A percentile compares a stretch with the other conserved stretches of the same genome.
Conservation (phyloP, 2,113 vertebrate species). For the Oenanthe melanoleuca region DNA sequence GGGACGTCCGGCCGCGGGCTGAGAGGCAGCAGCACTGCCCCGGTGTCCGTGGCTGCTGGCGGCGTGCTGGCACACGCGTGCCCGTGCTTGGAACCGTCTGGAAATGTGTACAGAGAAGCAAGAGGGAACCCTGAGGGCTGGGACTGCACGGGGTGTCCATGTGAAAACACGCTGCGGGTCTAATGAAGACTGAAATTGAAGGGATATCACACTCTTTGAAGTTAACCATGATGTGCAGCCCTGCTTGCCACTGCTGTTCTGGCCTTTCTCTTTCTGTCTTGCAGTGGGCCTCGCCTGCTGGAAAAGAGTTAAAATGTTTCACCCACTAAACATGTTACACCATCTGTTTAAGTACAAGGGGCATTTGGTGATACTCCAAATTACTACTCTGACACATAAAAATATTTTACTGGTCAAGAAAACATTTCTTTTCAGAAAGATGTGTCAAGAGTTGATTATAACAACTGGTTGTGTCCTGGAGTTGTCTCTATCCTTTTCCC, state of each 20-base stretch:
- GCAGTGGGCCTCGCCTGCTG: background rate
- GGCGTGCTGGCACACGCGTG: background rate
- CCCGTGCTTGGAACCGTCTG: rapidly evolving
- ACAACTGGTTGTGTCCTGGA: background rate
- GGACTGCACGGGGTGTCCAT: rapidly evolving
- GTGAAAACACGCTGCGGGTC: background rate
- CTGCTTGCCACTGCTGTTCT: rapidly evolving
- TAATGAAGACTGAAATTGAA: rapidly evolving
- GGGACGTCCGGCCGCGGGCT: background rate
- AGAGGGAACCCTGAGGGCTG: rapidly evolving
- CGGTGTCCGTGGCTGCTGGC: background rate
- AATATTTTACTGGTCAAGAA: background rate
- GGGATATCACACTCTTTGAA: background rate
- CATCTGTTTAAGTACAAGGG: background rate
- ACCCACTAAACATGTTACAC: background rate
- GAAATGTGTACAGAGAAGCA: rapidly evolving
- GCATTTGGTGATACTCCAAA: background rate
- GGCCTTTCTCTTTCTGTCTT: rapidly evolving
- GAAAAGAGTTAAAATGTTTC: background rate
- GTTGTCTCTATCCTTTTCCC: background rate
- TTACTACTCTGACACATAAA: background rate
- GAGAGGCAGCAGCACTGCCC: background rate
- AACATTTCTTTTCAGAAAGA: background rate
- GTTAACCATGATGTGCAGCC: rapidly evolving
- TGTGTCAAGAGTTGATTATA: background rate